Evolutionary conservation across 2,797 vertebrate genomes (phyloP).

Genomic region (Sylvilagus floridanus): DNA sequence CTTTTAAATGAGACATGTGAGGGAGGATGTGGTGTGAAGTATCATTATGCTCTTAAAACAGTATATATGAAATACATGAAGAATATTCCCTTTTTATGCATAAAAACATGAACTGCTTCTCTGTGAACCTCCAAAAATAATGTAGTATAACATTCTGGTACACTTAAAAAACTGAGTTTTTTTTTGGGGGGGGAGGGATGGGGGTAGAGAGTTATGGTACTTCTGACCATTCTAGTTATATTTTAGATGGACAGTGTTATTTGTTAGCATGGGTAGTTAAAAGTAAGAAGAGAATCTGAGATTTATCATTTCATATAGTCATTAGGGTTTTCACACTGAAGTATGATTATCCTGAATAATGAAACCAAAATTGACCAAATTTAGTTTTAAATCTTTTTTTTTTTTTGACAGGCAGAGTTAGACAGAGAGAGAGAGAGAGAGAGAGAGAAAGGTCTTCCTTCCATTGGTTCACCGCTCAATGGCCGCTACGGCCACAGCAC

Average conservation of each 20-base stretch:
- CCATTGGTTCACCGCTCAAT: too few relatives aligned
- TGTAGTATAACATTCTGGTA: not conserved
- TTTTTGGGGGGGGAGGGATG: fast-evolving
- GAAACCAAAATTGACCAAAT: not conserved
- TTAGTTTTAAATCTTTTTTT: not conserved
- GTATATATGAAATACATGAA: too few relatives aligned
- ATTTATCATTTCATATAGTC: not conserved
- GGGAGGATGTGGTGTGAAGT: too few relatives aligned
- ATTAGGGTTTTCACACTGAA: not conserved
- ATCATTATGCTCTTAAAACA: too few relatives aligned
- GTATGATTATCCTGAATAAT: slow-evolving; percentile 7
- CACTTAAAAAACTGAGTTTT: not conserved
- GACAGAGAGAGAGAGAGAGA: too few relatives aligned
- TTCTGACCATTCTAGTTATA: not conserved
- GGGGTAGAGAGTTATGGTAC: not conserved
- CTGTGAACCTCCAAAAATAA: not conserved
- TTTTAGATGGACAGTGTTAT: not conserved
- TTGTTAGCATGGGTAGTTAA: not conserved
- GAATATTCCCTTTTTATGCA: too few relatives aligned
- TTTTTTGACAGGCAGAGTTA: too few relatives aligned
- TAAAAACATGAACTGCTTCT: not conserved
- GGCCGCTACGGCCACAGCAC: too few relatives aligned
- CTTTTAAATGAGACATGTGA: not conserved
- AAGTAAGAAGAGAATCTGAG: not conserved
- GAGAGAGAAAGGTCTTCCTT: too few relatives aligned